Evolutionary conservation across 2,888 invertebrate genomes (phyloP), one percentile per base, ranked within the genome.

Genomic region (Teleiodes luculella): DNA sequence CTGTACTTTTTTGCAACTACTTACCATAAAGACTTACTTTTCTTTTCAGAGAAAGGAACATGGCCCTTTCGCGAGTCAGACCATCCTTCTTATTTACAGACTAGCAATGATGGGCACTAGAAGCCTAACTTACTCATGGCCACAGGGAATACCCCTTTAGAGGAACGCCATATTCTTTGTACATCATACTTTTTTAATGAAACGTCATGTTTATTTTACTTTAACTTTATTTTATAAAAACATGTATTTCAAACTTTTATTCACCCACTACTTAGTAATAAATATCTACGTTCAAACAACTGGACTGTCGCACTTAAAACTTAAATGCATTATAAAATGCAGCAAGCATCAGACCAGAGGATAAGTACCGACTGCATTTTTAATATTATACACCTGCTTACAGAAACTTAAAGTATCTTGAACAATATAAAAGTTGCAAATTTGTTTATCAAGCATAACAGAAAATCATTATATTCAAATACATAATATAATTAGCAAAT

Each of bases 311-410:
- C 66, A 70, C 65, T 66, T 74, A 77, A 74, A 76, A 72, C 65
- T 65, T 76, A 78, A 76, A 78, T 77, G 78, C 78, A 74, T 52
- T 70, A 67, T 59, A 73, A 72, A 73, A 72, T 72, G 70, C 72
- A 77, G 71, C 65, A 64, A 66, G 65, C 64, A 62, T 57, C 57
- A 59, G 61, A 60, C 49, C 52, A 57, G 53, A 52, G 50, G 54
- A 56, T 59, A 56, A 61, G 57, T 56, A 60, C 60, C 63, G 58
- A 67, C 64, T 70, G 66, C 66, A 68, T 68, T 68, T 70, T 66
- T 66, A 67, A 68, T 60, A 63, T 57, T 63, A 66, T 54, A 54
- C 60, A 55, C 56, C 52, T 49, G 47, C 37, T 55, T 24, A 54
- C 16, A 24, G 52, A 48, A 24, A 50, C 37, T 53, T 36, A 24